Base-by-base conservation (phyloP, 2,113 vertebrate genomes). In the Eulemur rufifrons region DNA sequence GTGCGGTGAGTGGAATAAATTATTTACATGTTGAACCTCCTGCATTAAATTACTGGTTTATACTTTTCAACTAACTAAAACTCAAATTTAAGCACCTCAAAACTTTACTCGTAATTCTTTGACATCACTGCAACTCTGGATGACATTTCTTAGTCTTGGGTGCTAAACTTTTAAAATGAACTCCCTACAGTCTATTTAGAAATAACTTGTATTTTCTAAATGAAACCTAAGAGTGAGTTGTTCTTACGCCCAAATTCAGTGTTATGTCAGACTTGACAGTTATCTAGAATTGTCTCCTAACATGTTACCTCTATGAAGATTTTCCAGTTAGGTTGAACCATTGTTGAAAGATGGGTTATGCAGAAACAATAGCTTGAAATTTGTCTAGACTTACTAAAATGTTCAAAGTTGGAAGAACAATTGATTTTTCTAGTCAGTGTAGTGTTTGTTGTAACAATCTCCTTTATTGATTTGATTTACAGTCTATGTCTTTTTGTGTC, bases 341-440 rank as follows among this genome's bases (percentile, higher is more conserved):
- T 61, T 82, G n/a, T 50, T 76, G 21, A 92, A 92, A 91, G n/a
- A 84, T 15, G 84, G 47, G 32, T 32, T 89, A 59, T 89, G 29
- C 15, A 89, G 66, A 94, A 96, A 96, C 14, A 52, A 39, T 42
- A 69, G 64, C n/a, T 88, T 89, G 63, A 74, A 42, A 74, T 95
- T 90, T 86, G 34, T 69, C 63, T 69, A 88, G 34, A 89, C 20
- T 82, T 89, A 59, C 15, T 82, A 84, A 88, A 96, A 86, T 45
- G 37, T 89, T 91, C 39, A 42, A 64, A 91, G 84, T 89, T 83
- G 86, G 32, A 92, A 86, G 23, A 92, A 69, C n/a, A 81, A 80
- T 68, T 80, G 91, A 73, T 87, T 93, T 91, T 95, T 94, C 42
- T 91, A 54, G 56, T 88, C 42, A 83, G 13, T 25, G 6, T 80